Percentiles rank a stretch among this genome's conserved stretches.
Conservation (phyloP, 2,888 invertebrate species). For the Incurvaria masculella region DNA sequence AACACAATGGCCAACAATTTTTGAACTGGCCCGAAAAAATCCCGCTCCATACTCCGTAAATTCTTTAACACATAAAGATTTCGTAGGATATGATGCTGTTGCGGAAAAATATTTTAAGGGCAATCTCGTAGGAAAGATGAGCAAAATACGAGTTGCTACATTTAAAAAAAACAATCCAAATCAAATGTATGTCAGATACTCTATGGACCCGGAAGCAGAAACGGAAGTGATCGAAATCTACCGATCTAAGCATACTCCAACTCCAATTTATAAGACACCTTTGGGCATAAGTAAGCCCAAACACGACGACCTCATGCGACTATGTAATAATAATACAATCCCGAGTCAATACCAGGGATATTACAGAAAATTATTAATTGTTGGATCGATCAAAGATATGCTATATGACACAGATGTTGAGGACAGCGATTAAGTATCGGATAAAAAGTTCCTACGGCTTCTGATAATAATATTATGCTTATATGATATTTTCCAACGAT, state of each 20-base stretch:
- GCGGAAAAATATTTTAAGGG: neutral
- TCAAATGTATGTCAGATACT: neutral
- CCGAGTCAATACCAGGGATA: neutral
- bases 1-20: constrained; percentile 12
- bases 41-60: constrained; percentile 8
- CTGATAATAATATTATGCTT: too few species aligned
- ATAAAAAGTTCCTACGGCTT: neutral
- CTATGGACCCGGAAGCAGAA: neutral
- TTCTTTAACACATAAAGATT: neutral
- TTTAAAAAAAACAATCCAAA: neutral
- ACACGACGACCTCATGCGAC: neutral
- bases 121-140: neutral
- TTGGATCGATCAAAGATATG: neutral
- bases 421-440: neutral
- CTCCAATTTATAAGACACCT: neutral
- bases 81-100: neutral
- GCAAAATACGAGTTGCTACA: neutral
- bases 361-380: neutral
- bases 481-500: too few species aligned
- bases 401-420: neutral
- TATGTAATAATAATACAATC: neutral
- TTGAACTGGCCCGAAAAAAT: constrained; percentile 8
- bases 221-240: neutral
- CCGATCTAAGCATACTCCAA: neutral
- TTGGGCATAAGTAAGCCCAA: neutral